phyloP scores from a whole-genome alignment of 2,888 invertebrate species.

The Elmis aenea region DNA sequence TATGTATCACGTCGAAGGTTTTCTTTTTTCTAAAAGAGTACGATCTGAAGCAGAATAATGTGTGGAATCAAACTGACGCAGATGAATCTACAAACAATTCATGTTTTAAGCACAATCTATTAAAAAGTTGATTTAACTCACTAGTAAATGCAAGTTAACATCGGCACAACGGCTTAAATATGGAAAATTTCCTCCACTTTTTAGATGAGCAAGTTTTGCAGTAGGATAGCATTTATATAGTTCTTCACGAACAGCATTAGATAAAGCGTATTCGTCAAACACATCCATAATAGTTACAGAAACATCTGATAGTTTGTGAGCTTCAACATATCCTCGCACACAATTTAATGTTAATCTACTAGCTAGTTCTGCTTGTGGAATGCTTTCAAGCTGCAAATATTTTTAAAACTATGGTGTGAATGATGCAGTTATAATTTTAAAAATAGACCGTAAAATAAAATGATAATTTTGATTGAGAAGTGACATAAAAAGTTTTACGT shows the following conservation, averaged over 20 bases:
- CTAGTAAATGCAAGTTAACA: conserved; percentile 84
- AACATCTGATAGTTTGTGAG: conserved; percentile 62
- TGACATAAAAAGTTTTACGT: too few relatives aligned
- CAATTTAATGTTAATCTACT: conserved; percentile 85
- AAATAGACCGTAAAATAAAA: too few relatives aligned
- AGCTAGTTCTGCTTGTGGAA: conserved; percentile 77
- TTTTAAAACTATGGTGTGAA: too few relatives aligned
- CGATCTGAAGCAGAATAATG: conserved; percentile 55
- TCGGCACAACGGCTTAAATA: conserved; percentile 83
- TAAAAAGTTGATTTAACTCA: conserved; percentile 41
- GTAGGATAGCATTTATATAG: conserved; percentile 81
- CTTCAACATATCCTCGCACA: conserved; percentile 71
- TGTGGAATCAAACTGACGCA: conserved; percentile 66
- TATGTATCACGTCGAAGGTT: conserved; percentile 12
- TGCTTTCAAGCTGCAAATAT: conserved; percentile 72
- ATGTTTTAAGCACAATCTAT: conserved; percentile 36
- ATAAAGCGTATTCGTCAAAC: conserved; percentile 82
- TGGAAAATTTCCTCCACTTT: conserved; percentile 87
- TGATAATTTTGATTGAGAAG: too few relatives aligned
- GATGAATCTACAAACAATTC: conserved; percentile 62
- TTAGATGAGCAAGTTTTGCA: conserved; percentile 80
- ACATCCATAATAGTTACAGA: conserved; percentile 85
- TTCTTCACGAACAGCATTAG: conserved; percentile 71
- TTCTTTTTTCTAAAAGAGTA: conserved; percentile 39
- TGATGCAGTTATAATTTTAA: not conserved